These are phyloP conservation scores for Hippocampus abdominalis DNA, from an alignment of 2,113 vertebrate genomes.

Conservation along the genomic window DNA sequence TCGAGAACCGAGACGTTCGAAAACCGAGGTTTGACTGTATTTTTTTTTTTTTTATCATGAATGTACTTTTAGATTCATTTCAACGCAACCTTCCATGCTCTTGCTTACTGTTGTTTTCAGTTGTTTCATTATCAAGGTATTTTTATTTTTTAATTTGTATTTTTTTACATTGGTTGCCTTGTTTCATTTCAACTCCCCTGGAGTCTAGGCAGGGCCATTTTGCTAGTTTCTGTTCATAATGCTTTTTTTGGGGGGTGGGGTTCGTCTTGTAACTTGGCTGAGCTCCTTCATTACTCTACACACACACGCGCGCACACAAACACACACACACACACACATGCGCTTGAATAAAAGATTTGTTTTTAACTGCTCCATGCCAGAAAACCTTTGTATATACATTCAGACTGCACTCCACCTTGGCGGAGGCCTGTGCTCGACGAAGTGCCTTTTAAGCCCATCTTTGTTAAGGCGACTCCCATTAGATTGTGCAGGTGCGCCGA, in stretches of 20 bases:
- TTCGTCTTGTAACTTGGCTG: background rate
- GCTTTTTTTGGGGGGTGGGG: background rate
- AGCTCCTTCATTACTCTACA: background rate
- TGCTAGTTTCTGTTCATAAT: background rate
- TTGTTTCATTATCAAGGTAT: background rate
- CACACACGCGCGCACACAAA: background rate
- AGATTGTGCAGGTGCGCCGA: background rate
- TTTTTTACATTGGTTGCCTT: background rate
- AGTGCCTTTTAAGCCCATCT: background rate
- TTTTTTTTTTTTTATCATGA: too few relatives aligned
- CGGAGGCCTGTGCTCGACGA: background rate
- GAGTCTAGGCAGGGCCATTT: background rate
- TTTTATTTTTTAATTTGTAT: background rate
- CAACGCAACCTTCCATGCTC: background rate
- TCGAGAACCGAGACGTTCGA: too few relatives aligned
- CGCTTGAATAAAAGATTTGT: background rate
- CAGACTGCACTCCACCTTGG: background rate
- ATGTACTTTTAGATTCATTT: too few relatives aligned
- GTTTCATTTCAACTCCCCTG: background rate
- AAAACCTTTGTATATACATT: slow-evolving; percentile 1
- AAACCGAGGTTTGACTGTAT: too few relatives aligned
- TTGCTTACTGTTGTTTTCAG: background rate
- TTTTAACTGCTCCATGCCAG: background rate
- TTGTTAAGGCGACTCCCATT: background rate
- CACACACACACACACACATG: background rate